Evolutionary conservation across 2,797 vertebrate genomes (phyloP).

Genomic region (Dipus sagitta): DNA sequence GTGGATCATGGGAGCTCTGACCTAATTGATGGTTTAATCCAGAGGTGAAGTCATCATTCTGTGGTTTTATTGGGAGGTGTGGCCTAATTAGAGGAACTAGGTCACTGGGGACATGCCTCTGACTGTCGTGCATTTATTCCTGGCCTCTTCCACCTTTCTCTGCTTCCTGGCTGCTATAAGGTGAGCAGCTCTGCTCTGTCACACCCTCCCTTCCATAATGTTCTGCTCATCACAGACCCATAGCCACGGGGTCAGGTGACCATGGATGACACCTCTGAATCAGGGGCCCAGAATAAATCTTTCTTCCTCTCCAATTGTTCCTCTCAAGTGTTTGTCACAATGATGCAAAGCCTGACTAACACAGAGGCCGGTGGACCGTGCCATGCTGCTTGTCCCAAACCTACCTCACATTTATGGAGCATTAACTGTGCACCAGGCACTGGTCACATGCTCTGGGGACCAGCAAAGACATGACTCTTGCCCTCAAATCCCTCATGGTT

Average conservation of each 20-base stretch:
- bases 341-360: neutral
- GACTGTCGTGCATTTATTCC: neutral
- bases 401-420: neutral
- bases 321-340: neutral
- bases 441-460: rapidly evolving
- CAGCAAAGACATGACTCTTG: neutral
- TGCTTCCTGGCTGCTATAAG: neutral
- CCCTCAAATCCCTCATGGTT: neutral
- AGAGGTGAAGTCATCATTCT: neutral
- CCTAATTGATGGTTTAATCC: neutral
- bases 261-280: neutral
- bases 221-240: neutral
- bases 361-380: neutral
- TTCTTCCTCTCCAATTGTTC: neutral
- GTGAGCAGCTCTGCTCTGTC: neutral
- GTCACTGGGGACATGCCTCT: neutral
- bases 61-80: neutral
- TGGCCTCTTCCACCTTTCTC: neutral
- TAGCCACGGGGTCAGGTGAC: too few relatives aligned
- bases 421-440: neutral
- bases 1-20: neutral
- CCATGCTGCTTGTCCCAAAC: neutral
- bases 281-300: neutral
- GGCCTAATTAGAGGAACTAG: neutral
- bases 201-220: neutral